Conservation (phyloP, 2,888 invertebrate genomes). For the Lithophane socia region DNA sequence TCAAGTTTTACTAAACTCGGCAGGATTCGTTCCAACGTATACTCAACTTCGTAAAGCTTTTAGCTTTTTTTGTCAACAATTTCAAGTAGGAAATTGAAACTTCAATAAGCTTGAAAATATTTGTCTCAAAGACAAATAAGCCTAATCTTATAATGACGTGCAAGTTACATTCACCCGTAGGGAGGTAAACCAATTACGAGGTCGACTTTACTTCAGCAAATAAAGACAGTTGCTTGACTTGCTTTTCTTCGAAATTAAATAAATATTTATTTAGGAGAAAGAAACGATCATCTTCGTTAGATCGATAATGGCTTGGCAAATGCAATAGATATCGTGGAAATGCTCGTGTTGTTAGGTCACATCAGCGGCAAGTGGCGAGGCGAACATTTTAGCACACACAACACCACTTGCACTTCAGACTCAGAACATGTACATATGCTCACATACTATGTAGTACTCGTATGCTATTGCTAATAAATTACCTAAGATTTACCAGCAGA, state of each 20-base stretch:
- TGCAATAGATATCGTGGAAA: neutral
- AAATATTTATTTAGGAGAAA: neutral
- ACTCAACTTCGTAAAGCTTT: too few relatives aligned
- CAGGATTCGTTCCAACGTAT: neutral
- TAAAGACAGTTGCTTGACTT: neutral
- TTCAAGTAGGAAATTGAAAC: neutral
- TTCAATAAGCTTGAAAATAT: neutral
- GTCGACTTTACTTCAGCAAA: neutral
- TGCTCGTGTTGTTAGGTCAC: neutral
- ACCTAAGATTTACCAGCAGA: too few relatives aligned
- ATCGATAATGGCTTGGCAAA: neutral
- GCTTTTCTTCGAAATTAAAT: neutral
- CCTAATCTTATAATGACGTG: neutral
- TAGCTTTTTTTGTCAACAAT: neutral
- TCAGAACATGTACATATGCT: conserved; percentile 5
- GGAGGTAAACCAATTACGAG: neutral
- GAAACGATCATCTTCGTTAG: neutral
- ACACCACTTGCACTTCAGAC: conserved; percentile 17
- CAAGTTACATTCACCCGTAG: neutral
- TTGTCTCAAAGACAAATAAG: neutral
- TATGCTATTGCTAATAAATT: neutral
- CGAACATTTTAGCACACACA: neutral
- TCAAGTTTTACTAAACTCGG: neutral
- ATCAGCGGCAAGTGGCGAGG: too few relatives aligned
- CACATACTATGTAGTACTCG: too few relatives aligned